phyloP scores from a whole-genome alignment of 1,140 invertebrate genomes.

The Diachasmimorpha longicaudata region DNA sequence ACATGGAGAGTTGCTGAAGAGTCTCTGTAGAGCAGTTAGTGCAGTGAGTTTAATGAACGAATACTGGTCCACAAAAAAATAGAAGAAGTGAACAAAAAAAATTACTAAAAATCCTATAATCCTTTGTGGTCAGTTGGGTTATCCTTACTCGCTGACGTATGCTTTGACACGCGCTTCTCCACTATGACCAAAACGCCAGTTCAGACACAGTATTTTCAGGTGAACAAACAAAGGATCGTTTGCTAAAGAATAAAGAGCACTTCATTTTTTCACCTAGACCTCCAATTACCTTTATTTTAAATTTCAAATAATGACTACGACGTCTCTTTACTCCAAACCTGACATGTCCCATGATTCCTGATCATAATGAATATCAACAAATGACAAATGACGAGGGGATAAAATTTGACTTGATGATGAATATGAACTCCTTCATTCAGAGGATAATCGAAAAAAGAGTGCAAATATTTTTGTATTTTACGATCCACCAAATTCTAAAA shows the following conservation, averaged over 20 bases:
- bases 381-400: neutral
- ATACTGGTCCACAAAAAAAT: slow-evolving; percentile 10
- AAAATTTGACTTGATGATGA: neutral
- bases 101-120: slow-evolving; percentile 1
- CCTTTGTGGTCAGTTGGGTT: slow-evolving; percentile 21
- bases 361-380: neutral
- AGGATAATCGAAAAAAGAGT: neutral
- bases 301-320: neutral
- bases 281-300: neutral
- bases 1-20: neutral
- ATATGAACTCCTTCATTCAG: neutral
- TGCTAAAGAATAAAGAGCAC: neutral
- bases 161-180: neutral
- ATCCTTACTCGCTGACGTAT: neutral
- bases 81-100: neutral
- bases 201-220: neutral
- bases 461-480: neutral
- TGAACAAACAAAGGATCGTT: neutral
- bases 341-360: neutral
- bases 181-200: neutral
- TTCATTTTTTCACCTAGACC: neutral
- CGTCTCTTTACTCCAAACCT: neutral
- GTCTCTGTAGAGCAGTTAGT: slow-evolving; percentile 9
- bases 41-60: slow-evolving; percentile 11
- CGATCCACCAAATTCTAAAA: no score